A percentile compares a stretch with the other conserved stretches of the same genome.
Conservation (phyloP, 2,797 vertebrate species). For the Epinephelus malabaricus region DNA sequence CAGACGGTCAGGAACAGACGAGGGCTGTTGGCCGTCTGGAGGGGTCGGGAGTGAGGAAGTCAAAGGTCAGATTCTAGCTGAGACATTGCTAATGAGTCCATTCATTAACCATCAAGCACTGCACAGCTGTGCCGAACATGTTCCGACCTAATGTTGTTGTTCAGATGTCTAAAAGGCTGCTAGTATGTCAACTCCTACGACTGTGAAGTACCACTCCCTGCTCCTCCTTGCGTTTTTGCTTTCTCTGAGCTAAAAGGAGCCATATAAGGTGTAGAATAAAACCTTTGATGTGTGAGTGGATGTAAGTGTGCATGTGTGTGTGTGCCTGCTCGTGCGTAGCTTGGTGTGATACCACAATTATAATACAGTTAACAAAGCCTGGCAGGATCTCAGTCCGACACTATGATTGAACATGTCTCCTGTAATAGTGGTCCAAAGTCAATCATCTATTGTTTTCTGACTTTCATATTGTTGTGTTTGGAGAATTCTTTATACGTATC, state of each 20-base stretch:
- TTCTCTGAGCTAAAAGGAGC: conserved; percentile 47
- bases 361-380: conserved; percentile 25
- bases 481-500: conserved; percentile 17
- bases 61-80: conserved; percentile 53
- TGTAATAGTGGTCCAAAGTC: conserved; percentile 18
- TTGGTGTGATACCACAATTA: conserved; percentile 18
- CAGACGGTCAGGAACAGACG: conserved; percentile 45
- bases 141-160: conserved; percentile 44
- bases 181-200: conserved; percentile 35
- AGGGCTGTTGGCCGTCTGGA: conserved; percentile 45
- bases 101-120: conserved; percentile 56
- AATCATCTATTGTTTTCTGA: conserved; percentile 35
- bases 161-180: conserved; percentile 45
- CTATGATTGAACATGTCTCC: conserved; percentile 9
- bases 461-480: conserved; percentile 33
- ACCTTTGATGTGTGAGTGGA: conserved; percentile 37
- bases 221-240: conserved; percentile 37
- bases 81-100: conserved; percentile 62
- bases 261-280: conserved; percentile 62
- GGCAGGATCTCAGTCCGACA: conserved; percentile 11
- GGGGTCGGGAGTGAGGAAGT: conserved; percentile 55
- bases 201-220: conserved; percentile 31
- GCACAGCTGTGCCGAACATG: conserved; percentile 49
- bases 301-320: background rate
- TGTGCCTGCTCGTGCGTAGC: background rate